Evolutionary conservation across 2,888 invertebrate genomes (phyloP), one percentile per base, ranked within the genome.

Genomic region (Drosophila basisetae): DNA sequence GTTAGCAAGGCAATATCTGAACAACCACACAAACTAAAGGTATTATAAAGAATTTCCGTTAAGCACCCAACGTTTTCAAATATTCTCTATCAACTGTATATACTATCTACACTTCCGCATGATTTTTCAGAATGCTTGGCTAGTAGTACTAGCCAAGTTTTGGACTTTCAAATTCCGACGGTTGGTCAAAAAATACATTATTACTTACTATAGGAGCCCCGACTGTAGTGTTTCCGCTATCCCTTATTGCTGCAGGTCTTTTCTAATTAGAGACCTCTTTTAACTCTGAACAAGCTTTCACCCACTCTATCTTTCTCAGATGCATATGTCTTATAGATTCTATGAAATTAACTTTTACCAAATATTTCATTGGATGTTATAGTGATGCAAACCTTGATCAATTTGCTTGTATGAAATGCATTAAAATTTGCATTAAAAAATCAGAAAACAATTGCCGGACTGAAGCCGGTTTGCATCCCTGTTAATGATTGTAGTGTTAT

Each of bases 81-180:
- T 30, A 30, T 28, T n/a, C 30, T 73, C 43, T 39, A n/a, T 39
- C n/a, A 39, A 72, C 33, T 72, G 56, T 73, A 56, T 25, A 53
- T 73, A 68, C 22, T 55, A 18, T 50, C 35, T 55, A 28, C 22
- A 53, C 33, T 55, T 35, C 22, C 43, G 74, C 74, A 74, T 74
- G 77, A 74, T 56, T 55, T 52, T 49, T 50, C 50, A 58, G 69
- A 55, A 39, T 56, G 56, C 49, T 39, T 53, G 35, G 63, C 49
- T 52, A 55, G 33, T 16, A 55, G 49, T 30, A 50, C 25, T 37
- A 4, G 47, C 22, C 35, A 68, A 35, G 35, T 68, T 16, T 35
- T 67, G 61, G 53, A 37, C 25, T 53, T 37, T 53, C 6, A 28
- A 13, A 55, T 55, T 28, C 35, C 18, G 35, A 55, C 54, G 3